These are phyloP conservation scores for Squalus acanthias DNA, from an alignment of 2,797 vertebrate species.

Conservation along the genomic window DNA sequence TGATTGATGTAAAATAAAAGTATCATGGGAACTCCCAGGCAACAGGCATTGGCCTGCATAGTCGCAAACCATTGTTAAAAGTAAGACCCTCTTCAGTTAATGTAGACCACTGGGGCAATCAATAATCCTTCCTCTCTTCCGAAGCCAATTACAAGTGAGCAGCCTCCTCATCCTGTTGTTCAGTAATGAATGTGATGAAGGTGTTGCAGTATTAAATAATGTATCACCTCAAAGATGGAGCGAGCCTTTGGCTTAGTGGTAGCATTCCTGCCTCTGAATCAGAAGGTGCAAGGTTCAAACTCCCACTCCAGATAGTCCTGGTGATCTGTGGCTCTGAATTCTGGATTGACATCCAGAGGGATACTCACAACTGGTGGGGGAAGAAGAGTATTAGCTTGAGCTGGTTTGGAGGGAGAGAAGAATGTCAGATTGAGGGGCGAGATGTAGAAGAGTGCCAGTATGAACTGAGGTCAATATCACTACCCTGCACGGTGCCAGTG, in stretches of 20 bases:
- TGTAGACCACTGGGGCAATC: background rate
- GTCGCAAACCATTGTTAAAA: background rate
- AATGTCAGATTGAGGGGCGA: background rate
- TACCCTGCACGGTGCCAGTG: background rate
- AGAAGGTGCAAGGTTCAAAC: background rate
- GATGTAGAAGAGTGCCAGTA: background rate
- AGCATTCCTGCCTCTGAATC: background rate
- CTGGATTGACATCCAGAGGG: background rate
- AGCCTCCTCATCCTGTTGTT: background rate
- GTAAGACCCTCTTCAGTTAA: background rate
- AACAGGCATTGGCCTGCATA: background rate
- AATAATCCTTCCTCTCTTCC: background rate
- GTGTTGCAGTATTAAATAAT: no score
- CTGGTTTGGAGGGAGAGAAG: no score
- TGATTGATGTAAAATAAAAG: background rate
- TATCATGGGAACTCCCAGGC: background rate
- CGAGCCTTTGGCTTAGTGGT: no score
- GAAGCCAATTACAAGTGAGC: background rate
- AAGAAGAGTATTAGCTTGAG: background rate
- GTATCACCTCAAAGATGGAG: no score
- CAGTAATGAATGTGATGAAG: background rate
- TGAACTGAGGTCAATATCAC: background rate
- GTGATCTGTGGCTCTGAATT: background rate
- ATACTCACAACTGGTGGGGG: background rate
- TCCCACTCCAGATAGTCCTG: background rate